A percentile compares a stretch with the other conserved stretches of the same genome.
Evolutionary conservation across 2,797 vertebrate genomes (phyloP).

Genomic region (Poecilia wingei): DNA sequence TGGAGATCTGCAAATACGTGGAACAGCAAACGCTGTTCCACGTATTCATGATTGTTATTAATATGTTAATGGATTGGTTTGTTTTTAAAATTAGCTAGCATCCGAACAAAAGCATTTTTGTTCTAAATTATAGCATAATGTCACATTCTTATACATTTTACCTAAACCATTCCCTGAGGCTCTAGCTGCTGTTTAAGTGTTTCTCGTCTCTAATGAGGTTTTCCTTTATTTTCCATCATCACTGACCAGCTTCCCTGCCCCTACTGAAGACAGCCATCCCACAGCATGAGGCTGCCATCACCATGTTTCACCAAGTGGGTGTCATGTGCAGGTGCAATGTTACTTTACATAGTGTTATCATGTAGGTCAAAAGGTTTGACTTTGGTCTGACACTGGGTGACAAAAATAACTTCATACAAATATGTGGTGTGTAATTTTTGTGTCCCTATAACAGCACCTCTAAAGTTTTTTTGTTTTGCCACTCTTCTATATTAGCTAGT

Average conservation of each 20-base stretch:
- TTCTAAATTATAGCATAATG: background rate
- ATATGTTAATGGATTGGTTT: background rate
- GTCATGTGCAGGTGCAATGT: background rate
- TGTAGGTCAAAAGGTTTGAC: background rate
- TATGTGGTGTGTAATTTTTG: background rate
- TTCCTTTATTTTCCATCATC: background rate
- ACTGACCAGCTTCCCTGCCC: background rate
- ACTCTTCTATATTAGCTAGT: background rate
- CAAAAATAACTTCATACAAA: background rate
- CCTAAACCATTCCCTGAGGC: background rate
- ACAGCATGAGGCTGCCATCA: constrained; percentile 1
- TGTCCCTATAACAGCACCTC: background rate
- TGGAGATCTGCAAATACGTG: background rate
- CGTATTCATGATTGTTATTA: background rate
- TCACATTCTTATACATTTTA: background rate
- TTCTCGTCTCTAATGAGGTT: background rate
- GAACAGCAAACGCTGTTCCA: background rate
- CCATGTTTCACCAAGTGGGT: background rate
- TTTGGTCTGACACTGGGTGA: background rate
- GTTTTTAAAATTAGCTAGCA: background rate
- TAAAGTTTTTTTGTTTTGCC: background rate
- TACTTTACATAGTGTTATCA: background rate
- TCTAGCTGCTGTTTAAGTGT: background rate
- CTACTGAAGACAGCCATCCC: background rate
- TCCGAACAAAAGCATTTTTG: background rate